A percentile compares a stretch with the other conserved stretches of the same genome.
Evolutionary conservation across 1,140 invertebrate species (phyloP).

Genomic region (Drosophila subpulchrella): DNA sequence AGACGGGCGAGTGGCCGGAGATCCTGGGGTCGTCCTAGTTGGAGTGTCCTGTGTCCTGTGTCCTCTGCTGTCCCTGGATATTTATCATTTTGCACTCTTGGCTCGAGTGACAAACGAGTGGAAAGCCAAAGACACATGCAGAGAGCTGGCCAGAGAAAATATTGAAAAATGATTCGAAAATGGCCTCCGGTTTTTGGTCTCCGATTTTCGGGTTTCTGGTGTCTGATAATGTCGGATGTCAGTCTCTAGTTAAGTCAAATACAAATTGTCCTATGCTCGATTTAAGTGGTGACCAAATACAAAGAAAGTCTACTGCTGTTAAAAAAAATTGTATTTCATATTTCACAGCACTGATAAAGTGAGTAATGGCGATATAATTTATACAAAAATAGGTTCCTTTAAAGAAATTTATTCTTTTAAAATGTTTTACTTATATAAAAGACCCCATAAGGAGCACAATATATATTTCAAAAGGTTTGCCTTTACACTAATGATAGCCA

Average conservation of each 20-base stretch:
- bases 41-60: slow-evolving; percentile 46
- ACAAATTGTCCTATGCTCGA: background rate
- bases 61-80: slow-evolving; percentile 31
- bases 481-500: no score
- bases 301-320: background rate
- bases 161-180: slow-evolving; percentile 26
- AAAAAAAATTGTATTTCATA: background rate
- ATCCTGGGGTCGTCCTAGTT: slow-evolving; percentile 25
- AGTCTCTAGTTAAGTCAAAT: slow-evolving; percentile 10
- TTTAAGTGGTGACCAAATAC: background rate
- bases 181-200: slow-evolving; percentile 20
- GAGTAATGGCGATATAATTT: background rate
- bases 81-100: slow-evolving; percentile 75
- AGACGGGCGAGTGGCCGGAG: slow-evolving; percentile 41
- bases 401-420: no score
- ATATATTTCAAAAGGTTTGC: no score
- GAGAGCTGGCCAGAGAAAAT: slow-evolving; percentile 18
- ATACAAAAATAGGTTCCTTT: no score
- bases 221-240: slow-evolving; percentile 21
- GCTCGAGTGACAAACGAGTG: slow-evolving; percentile 44
- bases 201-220: slow-evolving; percentile 26
- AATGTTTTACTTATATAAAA: no score
- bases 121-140: slow-evolving; percentile 27
- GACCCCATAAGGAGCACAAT: no score
- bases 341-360: background rate